phyloP scores from a whole-genome alignment of 1,140 invertebrate species.

The Arctopsyche grandis region DNA sequence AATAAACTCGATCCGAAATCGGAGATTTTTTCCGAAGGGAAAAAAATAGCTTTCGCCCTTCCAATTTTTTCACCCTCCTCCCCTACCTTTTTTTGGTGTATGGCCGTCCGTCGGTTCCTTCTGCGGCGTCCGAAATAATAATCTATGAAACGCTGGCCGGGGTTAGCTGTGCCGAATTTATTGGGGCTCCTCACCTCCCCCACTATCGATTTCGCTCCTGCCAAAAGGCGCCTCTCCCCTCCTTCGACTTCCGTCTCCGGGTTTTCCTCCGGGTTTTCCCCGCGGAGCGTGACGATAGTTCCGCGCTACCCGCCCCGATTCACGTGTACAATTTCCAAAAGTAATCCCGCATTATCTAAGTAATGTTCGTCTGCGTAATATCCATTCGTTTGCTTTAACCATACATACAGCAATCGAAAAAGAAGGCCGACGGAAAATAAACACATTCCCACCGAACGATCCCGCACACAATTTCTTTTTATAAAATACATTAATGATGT shows the following conservation, averaged over 20 bases:
- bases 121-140: conserved; percentile 47
- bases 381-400: conserved; percentile 20
- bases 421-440: too few species aligned
- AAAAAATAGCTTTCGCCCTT: background rate
- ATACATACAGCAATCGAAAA: background rate
- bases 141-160: conserved; percentile 48
- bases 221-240: conserved; percentile 27
- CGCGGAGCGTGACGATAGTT: conserved; percentile 45
- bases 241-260: conserved; percentile 17
- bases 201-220: conserved; percentile 47
- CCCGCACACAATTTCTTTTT: too few species aligned
- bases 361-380: conserved; percentile 20
- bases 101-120: background rate
- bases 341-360: conserved; percentile 21
- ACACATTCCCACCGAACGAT: too few species aligned
- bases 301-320: background rate
- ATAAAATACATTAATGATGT: too few species aligned
- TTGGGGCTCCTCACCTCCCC: conserved; percentile 19
- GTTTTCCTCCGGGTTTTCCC: conserved; percentile 12
- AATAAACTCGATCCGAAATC: conserved; percentile 3
- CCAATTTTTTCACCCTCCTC: conserved; percentile 16
- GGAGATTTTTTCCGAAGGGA: background rate
- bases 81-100: background rate
- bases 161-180: conserved; percentile 47
- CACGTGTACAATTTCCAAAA: conserved; percentile 30